Base-by-base conservation (phyloP, 2,113 vertebrate species). In the Gallinago jamesoni region DNA sequence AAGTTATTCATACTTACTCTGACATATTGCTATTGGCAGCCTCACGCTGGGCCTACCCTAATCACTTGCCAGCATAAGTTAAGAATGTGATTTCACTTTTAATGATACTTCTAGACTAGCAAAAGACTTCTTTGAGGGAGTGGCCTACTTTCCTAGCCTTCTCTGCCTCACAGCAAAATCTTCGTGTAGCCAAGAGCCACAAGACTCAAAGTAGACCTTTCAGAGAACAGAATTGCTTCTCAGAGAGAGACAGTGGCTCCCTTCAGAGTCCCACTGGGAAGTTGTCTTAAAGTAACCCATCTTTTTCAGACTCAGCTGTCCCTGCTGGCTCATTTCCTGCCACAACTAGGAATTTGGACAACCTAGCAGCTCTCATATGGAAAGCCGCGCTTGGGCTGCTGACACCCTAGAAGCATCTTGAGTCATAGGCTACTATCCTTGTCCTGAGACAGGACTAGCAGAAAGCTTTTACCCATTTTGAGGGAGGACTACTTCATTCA, bases 61-160 rank as follows among this genome's bases (percentile, higher is more conserved):
- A 95, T 97, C 95, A 82, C 91, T 96, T 97, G 95, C 93, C 94
- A 95, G 91, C 80, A 64, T 72, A 87, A 96, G 77, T 97, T 95
- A 96, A 95, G 89, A 95, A 87, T 72, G 84, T 93, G 81, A 95
- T 97, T 96, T 97, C 74, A 84, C 89, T 93, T 94, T 92, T 94
- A 91, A 90, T 87, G 87, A 73, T 96, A 91, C 81, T 96, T 87
- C 62, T 91, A 72, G 70, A 91, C 74, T 79, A 91, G 81, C 31
- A 69, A 47, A 91, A 79, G 31, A 22, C 62, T 94, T 92, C 60
- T 94, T 72, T 70, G 69, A 93, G 57, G 94, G 96, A 89, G 77
- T 89, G 84, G 94, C 80, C 43, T 91, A 28, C 73, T 94, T 92
- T 60, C 68, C 63, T 68, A 87, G 14, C 43, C 33, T 35, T 91